Evolutionary conservation across 2,888 invertebrate genomes (phyloP).

Genomic region (Microctonus brassicae): DNA sequence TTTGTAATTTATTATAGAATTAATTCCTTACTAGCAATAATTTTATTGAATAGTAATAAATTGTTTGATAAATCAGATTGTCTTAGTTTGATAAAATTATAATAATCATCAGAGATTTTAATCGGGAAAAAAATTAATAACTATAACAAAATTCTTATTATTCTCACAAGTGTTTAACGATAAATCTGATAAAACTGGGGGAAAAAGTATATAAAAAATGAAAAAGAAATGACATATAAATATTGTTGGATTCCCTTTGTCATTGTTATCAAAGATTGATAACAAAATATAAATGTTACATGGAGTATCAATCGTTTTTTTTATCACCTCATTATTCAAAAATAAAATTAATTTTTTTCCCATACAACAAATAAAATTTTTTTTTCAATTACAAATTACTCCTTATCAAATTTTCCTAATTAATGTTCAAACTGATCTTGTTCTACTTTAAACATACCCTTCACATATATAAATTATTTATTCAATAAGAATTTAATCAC

Average conservation of each 20-base stretch:
- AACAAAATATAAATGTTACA: background rate
- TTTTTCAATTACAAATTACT: background rate
- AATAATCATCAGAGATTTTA: background rate
- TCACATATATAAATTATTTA: no score
- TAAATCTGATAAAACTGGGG: background rate
- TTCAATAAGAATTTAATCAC: background rate
- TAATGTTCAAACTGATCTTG: no score
- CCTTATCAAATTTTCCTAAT: no score
- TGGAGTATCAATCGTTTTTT: background rate
- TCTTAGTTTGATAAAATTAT: no score
- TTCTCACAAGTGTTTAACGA: background rate
- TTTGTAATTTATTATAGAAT: background rate
- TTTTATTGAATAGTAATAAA: background rate
- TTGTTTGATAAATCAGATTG: no score
- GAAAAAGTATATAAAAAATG: background rate
- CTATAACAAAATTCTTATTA: background rate
- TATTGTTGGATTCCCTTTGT: background rate
- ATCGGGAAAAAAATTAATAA: background rate
- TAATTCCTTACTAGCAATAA: background rate
- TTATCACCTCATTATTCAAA: background rate
- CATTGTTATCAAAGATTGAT: background rate
- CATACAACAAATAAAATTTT: background rate
- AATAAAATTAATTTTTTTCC: background rate
- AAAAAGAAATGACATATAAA: background rate
- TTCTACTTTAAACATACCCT: no score